phyloP scores from a whole-genome alignment of 2,888 invertebrate genomes.

The Gryllus longicercus region DNA sequence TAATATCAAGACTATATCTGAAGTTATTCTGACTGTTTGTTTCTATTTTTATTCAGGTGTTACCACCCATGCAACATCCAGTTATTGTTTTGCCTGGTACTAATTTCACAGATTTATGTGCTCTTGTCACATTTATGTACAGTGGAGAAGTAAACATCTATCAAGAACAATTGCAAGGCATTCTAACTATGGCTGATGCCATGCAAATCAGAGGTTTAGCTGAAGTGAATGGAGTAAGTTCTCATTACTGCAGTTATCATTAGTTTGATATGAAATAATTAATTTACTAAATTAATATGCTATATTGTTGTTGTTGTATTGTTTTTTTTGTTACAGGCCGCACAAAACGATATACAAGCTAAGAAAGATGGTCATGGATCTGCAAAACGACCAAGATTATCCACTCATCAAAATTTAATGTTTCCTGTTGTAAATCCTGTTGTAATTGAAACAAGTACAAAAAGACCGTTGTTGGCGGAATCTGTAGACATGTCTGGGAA shows the following conservation, averaged over 20 bases:
- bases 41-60: conserved; percentile 54
- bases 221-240: conserved; percentile 71
- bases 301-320: not conserved
- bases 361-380: conserved; percentile 28
- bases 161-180: conserved; percentile 70
- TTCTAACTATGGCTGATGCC: conserved; percentile 73
- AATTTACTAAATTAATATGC: not conserved
- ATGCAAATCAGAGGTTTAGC: conserved; percentile 79
- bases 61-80: conserved; percentile 66
- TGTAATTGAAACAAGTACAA: conserved; percentile 20
- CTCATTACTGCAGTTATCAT: not conserved
- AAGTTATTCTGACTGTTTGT: too few relatives aligned
- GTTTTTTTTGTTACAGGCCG: not conserved
- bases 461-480: conserved; percentile 29
- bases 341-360: not conserved
- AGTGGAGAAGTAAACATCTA: conserved; percentile 83
- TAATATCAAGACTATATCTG: too few relatives aligned
- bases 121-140: conserved; percentile 82
- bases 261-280: not conserved
- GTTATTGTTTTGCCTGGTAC: conserved; percentile 70
- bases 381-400: conserved; percentile 29
- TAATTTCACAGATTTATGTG: conserved; percentile 65
- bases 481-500: conserved; percentile 30
- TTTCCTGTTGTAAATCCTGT: conserved; percentile 1
- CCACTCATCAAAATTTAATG: conserved; percentile 18